Evolutionary conservation across 2,113 vertebrate genomes (phyloP).

Genomic region (Coryphaenoides rupestris): DNA sequence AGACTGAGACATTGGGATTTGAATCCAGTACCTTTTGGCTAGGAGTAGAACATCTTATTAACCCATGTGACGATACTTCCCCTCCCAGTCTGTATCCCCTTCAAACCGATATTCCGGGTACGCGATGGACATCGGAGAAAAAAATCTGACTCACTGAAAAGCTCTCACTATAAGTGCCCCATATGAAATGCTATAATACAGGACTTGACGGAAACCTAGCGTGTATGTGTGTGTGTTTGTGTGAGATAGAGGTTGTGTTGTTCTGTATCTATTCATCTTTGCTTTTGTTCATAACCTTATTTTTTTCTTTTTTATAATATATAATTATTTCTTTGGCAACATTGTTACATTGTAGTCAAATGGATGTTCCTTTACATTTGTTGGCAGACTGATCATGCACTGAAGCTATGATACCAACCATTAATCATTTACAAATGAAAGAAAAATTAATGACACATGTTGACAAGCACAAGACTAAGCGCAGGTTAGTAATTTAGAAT

Average conservation of each 20-base stretch:
- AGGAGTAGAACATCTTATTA: no score
- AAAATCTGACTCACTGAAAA: no score
- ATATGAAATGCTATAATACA: no score
- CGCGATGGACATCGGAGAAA: no score
- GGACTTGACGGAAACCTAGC: no score
- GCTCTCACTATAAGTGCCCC: no score
- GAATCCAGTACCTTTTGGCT: no score
- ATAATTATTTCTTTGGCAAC: neutral
- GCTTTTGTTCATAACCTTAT: neutral
- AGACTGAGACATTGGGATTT: no score
- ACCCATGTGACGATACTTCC: no score
- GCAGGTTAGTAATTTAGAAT: no score
- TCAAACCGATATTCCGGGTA: no score
- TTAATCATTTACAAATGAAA: neutral
- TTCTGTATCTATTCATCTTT: neutral
- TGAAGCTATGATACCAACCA: slow-evolving; percentile 46
- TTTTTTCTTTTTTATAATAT: neutral
- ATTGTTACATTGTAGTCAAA: neutral
- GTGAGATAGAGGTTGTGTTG: neutral
- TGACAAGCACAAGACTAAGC: neutral
- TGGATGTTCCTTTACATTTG: slow-evolving; percentile 6
- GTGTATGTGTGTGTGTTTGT: neutral
- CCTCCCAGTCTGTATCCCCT: no score
- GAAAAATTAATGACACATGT: slow-evolving; percentile 35
- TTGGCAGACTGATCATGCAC: slow-evolving; percentile 65